Base-by-base conservation (phyloP, 1,140 invertebrate genomes). In the Eufriesea mexicana region DNA sequence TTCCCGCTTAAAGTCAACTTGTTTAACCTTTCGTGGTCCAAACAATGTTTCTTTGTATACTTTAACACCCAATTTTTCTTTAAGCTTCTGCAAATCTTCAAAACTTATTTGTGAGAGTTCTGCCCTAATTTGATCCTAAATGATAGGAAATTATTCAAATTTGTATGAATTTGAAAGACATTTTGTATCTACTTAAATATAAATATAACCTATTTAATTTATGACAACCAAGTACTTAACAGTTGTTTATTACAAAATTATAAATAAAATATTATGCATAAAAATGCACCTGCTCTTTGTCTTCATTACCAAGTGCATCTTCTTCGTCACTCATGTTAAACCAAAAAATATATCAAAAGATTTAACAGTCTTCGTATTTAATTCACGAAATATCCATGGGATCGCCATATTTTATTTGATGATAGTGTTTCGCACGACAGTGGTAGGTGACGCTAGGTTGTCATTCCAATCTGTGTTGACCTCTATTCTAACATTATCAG, bases 71-170 rank as follows among this genome's bases (percentile, higher is more conserved):
- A 98, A 92, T 93, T 96, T 95, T 81, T 97, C 96, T 92, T 98
- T 98, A 2, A 98, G 90, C 91, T 97, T 97, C 92, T 97, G 96
- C 10, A 98, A 93, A 89, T 98, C 96, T 92, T 97, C 97, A 91
- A 98, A 97, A 68, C 96, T 96, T 95, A 98, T 95, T 20, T 95
- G 92, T 5, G 96, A 96, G 67, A 97, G 88, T 89, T 97, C 95
- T 35, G 93, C 86, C 64, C 94, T 86, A 51, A 95, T 94, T 83
- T 92, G 83, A 57, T 79, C 78, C 94, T 95, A 91, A 80, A 77
- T 76, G 45, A 51, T 16, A 78, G 73, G 54, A 18, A 64, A 5
- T 28, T 55, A 14, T 55, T 25, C 18, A 59, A 74, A 35, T 35
- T n/a, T 72, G 18, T 49, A 45, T 47, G 57, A 14, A 55, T 12